Conservation (phyloP, 2,797 vertebrate genomes). For the Micrastur ruficollis region DNA sequence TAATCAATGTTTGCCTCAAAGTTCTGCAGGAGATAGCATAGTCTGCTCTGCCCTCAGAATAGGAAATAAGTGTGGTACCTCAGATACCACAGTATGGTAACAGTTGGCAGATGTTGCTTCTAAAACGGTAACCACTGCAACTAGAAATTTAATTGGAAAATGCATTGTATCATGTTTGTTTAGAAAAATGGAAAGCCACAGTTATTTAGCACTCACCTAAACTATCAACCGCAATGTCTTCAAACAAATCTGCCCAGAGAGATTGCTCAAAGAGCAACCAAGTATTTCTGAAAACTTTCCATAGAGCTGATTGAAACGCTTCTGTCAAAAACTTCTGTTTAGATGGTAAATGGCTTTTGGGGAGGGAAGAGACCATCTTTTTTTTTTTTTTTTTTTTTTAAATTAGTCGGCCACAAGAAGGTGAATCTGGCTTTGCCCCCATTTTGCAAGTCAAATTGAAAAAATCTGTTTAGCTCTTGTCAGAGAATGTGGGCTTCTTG, state of each 20-base stretch:
- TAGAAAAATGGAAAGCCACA: neutral
- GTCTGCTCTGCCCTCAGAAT: neutral
- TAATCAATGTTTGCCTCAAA: constrained; percentile 25
- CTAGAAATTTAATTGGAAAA: neutral
- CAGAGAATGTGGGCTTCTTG: neutral
- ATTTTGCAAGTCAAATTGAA: too few species aligned
- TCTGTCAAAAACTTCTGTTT: neutral
- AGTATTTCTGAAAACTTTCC: neutral
- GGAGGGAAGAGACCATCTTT: neutral
- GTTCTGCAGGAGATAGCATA: neutral
- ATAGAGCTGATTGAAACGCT: neutral
- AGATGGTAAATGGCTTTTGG: neutral
- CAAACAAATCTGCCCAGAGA: neutral
- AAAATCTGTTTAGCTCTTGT: neutral
- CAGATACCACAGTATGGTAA: constrained; percentile 17
- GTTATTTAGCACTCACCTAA: neutral
- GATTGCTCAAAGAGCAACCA: neutral
- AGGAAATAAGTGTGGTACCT: constrained; percentile 37
- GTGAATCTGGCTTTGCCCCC: too few species aligned
- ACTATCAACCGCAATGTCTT: neutral
- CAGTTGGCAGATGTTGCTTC: neutral
- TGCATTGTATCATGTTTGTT: neutral
- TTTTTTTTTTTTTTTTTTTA: too few species aligned
- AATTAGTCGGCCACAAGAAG: too few species aligned
- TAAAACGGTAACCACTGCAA: neutral